A percentile compares a stretch with the other conserved stretches of the same genome.
phyloP scores from a whole-genome alignment of 2,888 invertebrate genomes.

The Nezara viridula region DNA sequence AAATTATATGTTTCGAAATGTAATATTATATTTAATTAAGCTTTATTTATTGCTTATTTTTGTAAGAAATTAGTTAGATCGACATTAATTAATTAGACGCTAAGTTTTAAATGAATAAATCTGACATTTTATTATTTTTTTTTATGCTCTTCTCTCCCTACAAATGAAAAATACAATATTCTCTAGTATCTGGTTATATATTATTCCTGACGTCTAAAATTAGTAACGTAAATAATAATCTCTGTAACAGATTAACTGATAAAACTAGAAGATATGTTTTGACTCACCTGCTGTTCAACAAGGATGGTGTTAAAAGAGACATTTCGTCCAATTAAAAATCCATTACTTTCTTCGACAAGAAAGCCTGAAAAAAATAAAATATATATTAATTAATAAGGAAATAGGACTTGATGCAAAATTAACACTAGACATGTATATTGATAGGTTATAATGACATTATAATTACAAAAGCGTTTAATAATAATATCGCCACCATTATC shows the following conservation, averaged over 20 bases:
- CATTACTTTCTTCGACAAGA: constrained; percentile 10
- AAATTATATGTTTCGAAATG: no score
- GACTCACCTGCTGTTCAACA: constrained; percentile 9
- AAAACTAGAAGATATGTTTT: background rate
- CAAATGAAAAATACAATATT: background rate
- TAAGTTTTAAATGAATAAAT: no score
- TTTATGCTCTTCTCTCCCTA: no score
- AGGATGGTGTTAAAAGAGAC: constrained; percentile 7
- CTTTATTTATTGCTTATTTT: no score
- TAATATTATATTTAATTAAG: no score
- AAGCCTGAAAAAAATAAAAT: background rate
- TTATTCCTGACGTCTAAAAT: background rate
- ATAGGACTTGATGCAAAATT: background rate
- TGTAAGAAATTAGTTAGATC: no score
- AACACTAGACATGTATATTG: background rate
- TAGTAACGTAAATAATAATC: background rate
- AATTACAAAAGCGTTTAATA: background rate
- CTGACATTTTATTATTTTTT: no score
- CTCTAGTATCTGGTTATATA: background rate
- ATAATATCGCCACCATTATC: background rate
- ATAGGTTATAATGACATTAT: no score
- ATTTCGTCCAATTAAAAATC: constrained; percentile 11
- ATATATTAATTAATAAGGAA: background rate
- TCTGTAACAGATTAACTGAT: background rate
- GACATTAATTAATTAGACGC: no score